Percentiles rank a stretch among this genome's conserved stretches.
These are phyloP conservation scores for Pachliopta kotzebuea DNA, from an alignment of 2,888 invertebrate species.

Conservation along the genomic window DNA sequence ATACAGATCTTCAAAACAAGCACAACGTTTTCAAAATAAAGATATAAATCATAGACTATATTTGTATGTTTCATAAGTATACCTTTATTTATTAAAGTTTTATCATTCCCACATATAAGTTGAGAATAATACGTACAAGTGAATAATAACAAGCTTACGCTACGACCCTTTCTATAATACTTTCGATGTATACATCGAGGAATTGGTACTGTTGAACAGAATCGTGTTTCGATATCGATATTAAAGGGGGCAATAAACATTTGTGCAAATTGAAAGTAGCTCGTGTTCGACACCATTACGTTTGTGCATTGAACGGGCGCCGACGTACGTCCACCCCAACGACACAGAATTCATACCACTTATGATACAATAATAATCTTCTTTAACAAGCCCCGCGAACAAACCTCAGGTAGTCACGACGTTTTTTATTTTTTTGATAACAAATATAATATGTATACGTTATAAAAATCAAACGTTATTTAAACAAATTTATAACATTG, in stretches of 20 bases:
- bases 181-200: background rate
- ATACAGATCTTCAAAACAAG: no score
- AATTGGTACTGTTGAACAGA: background rate
- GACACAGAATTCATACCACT: constrained; percentile 41
- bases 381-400: constrained; percentile 4
- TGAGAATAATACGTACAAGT: no score
- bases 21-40: no score
- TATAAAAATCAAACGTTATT: background rate
- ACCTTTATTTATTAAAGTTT: no score
- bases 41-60: no score
- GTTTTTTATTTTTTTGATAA: background rate
- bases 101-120: no score
- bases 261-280: constrained; percentile 11
- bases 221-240: constrained; percentile 5
- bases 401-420: background rate
- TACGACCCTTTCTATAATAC: background rate
- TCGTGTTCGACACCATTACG: constrained; percentile 5
- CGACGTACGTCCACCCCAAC: constrained; percentile 37
- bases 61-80: no score
- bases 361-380: constrained; percentile 19
- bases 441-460: background rate
- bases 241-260: constrained; percentile 14
- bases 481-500: background rate
- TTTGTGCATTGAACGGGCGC: constrained; percentile 22
- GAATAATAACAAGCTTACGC: no score